phyloP scores from a whole-genome alignment of 2,113 vertebrate genomes.

The Coregonus clupeaformis region DNA sequence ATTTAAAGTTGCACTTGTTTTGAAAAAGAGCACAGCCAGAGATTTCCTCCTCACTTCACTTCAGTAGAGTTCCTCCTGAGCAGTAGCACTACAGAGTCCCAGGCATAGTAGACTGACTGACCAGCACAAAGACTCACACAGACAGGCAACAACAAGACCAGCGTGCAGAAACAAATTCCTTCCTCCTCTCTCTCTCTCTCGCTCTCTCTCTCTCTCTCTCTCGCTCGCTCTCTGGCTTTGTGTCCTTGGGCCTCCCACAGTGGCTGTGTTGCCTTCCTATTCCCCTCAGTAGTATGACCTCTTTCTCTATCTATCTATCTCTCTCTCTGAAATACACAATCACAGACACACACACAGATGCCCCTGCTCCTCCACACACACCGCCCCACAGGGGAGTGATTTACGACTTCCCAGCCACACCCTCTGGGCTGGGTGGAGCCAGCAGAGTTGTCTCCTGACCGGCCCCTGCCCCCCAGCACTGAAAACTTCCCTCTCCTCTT shows the following conservation, averaged over 20 bases:
- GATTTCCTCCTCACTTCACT: no score
- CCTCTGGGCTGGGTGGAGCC: no score
- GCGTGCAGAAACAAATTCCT: constrained; percentile 13
- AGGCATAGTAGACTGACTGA: not conserved
- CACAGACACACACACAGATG: constrained; percentile 18
- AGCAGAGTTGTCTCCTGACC: no score
- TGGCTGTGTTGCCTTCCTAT: not conserved
- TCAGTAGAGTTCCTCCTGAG: no score
- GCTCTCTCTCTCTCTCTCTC: not conserved
- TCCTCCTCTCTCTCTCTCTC: not conserved
- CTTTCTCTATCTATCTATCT: not conserved
- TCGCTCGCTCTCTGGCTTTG: constrained; percentile 4
- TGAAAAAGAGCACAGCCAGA: no score
- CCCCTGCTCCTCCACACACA: not conserved
- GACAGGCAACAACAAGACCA: constrained; percentile 22
- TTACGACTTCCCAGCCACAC: constrained; percentile 38
- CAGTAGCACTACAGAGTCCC: not conserved
- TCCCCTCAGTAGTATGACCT: no score
- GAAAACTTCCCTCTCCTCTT: constrained; percentile 33
- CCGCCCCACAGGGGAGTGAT: constrained; percentile 67
- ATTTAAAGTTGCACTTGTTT: no score
- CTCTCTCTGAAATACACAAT: constrained; percentile 30
- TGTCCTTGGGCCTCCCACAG: constrained; percentile 7
- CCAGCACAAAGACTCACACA: constrained; percentile 9
- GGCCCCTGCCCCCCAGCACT: constrained; percentile 27